These are phyloP conservation scores for Grus americana DNA, from an alignment of 2,113 vertebrate genomes.

Conservation along the genomic window DNA sequence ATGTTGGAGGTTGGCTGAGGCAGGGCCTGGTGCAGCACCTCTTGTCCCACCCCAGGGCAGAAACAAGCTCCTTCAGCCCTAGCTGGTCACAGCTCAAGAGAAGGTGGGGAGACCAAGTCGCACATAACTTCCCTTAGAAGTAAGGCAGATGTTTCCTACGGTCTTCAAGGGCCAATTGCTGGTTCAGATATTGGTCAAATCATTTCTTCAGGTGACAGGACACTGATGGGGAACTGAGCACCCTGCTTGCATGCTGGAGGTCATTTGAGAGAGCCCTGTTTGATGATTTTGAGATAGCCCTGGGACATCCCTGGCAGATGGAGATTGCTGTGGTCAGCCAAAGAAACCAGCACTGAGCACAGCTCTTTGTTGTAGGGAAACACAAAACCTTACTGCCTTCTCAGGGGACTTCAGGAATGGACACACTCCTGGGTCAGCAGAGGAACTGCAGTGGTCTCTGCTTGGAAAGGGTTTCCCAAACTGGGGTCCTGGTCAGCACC, in stretches of 20 bases:
- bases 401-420: neutral
- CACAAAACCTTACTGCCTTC: neutral
- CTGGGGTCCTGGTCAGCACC: neutral
- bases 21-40: neutral
- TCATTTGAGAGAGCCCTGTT: accelerated
- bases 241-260: neutral
- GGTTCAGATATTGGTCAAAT: neutral
- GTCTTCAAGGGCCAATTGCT: neutral
- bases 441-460: neutral
- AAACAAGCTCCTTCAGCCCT: neutral
- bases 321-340: neutral
- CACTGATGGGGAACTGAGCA: neutral
- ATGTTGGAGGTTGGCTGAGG: neutral
- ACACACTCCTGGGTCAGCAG: neutral
- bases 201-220: neutral
- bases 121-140: neutral
- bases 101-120: neutral
- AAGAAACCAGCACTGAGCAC: neutral
- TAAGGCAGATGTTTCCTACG: neutral
- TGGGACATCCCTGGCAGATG: neutral
- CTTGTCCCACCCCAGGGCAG: neutral
- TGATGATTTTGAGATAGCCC: neutral
- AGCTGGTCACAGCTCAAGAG: neutral
- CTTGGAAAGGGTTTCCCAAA: neutral
- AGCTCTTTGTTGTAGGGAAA: neutral